These are phyloP conservation scores for Procambarus clarkii DNA, from an alignment of 1,140 invertebrate species.

Conservation along the genomic window DNA sequence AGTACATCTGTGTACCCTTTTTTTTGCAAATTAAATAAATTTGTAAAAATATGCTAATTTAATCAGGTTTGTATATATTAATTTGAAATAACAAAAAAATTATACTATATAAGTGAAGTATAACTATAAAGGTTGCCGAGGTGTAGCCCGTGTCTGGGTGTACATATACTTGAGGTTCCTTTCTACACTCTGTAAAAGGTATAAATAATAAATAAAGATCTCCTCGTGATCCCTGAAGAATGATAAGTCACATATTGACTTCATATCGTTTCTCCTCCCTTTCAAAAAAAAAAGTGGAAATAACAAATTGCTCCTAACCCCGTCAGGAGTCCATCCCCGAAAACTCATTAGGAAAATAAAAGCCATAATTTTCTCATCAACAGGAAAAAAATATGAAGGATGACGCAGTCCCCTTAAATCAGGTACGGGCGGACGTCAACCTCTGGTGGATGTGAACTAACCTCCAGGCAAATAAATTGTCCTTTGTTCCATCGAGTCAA, in stretches of 20 bases:
- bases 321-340: background rate
- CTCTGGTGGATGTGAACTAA: background rate
- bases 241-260: too few relatives aligned
- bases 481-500: background rate
- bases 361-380: background rate
- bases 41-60: too few relatives aligned
- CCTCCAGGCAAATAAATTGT: background rate
- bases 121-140: too few relatives aligned
- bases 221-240: background rate
- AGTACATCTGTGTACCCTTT: too few relatives aligned
- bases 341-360: background rate
- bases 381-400: conserved; percentile 10
- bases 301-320: background rate
- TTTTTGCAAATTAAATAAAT: too few relatives aligned
- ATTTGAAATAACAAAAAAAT: too few relatives aligned
- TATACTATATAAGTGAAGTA: too few relatives aligned
- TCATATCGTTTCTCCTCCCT: too few relatives aligned
- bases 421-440: background rate
- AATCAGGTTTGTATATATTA: too few relatives aligned
- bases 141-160: too few relatives aligned
- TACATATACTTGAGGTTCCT: too few relatives aligned
- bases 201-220: background rate
- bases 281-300: background rate
- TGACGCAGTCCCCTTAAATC: background rate
- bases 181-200: too few relatives aligned